Conservation (phyloP, 2,113 vertebrate species). For the Chaetorhynchus papuensis region DNA sequence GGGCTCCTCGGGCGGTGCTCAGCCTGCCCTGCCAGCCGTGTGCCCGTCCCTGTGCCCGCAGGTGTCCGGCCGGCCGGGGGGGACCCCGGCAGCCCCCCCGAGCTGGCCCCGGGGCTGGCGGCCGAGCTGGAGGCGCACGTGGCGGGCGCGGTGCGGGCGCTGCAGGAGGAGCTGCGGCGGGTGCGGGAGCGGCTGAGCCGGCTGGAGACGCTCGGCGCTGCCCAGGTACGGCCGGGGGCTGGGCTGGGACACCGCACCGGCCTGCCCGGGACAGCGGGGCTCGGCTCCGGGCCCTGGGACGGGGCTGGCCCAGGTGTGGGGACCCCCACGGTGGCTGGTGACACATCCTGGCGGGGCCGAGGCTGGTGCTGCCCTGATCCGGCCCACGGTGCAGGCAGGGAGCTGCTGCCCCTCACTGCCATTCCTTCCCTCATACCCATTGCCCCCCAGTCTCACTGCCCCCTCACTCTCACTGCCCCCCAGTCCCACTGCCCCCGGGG, state of each 20-base stretch:
- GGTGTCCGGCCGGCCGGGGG: background rate
- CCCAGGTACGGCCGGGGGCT: constrained; percentile 66
- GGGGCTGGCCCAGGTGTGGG: fast-evolving
- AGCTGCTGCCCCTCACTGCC: background rate
- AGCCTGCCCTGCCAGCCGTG: background rate
- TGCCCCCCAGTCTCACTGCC: background rate
- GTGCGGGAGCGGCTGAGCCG: constrained; percentile 80
- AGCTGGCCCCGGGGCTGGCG: background rate
- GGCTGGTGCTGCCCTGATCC: background rate
- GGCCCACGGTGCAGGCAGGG: background rate
- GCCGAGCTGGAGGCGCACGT: constrained; percentile 75
- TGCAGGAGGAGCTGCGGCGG: constrained; percentile 83
- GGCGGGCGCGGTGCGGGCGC: constrained; percentile 73
- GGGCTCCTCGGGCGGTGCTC: background rate
- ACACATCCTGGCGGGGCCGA: fast-evolving
- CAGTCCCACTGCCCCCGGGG: background rate
- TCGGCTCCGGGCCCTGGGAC: background rate
- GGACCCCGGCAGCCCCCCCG: fast-evolving
- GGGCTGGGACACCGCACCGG: background rate
- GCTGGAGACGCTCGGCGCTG: constrained; percentile 74
- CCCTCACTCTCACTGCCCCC: background rate
- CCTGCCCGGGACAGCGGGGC: too few relatives aligned
- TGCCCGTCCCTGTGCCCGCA: background rate
- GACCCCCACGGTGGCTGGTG: fast-evolving
- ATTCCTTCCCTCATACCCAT: background rate